Percentiles rank a stretch among this genome's conserved stretches.
phyloP scores from a whole-genome alignment of 1,140 invertebrate genomes.

The Mya arenaria region DNA sequence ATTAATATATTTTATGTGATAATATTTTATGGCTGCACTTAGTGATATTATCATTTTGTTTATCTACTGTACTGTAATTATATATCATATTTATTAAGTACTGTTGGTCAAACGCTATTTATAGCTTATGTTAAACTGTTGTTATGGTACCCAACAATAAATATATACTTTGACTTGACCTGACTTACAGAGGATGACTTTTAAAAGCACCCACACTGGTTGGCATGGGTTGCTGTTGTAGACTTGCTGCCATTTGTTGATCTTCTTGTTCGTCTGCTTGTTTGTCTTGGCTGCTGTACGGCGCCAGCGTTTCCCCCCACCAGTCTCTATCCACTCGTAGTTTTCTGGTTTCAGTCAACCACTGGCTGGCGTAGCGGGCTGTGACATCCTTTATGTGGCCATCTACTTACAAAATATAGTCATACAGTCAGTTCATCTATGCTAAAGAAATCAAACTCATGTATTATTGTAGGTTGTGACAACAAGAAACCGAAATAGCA shows the following conservation, averaged over 20 bases:
- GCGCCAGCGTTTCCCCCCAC: slow-evolving; percentile 87
- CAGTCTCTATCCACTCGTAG: slow-evolving; percentile 88
- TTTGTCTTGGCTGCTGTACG: slow-evolving; percentile 84
- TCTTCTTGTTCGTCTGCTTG: slow-evolving; percentile 90
- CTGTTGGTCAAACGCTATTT: slow-evolving; percentile 35
- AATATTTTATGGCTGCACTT: too few species aligned
- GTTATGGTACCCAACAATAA: too few species aligned
- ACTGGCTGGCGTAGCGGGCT: slow-evolving; percentile 91
- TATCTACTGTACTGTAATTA: too few species aligned
- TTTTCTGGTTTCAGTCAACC: slow-evolving; percentile 91
- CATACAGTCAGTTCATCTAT: too few species aligned
- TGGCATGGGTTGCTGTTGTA: slow-evolving; percentile 90
- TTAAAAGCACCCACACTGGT: slow-evolving; percentile 92
- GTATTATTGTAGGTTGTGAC: neutral
- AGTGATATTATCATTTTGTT: too few species aligned
- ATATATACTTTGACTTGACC: too few species aligned
- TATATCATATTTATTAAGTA: neutral
- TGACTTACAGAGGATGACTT: slow-evolving; percentile 94
- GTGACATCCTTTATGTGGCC: slow-evolving; percentile 93
- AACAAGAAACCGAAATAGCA: neutral
- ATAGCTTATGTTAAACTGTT: too few species aligned
- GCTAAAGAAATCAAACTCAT: too few species aligned
- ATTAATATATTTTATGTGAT: too few species aligned
- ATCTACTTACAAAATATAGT: slow-evolving; percentile 74
- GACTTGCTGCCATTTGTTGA: slow-evolving; percentile 87